A percentile compares a stretch with the other conserved stretches of the same genome.
Conservation (phyloP, 2,113 vertebrate genomes). For the Aramus guarauna region DNA sequence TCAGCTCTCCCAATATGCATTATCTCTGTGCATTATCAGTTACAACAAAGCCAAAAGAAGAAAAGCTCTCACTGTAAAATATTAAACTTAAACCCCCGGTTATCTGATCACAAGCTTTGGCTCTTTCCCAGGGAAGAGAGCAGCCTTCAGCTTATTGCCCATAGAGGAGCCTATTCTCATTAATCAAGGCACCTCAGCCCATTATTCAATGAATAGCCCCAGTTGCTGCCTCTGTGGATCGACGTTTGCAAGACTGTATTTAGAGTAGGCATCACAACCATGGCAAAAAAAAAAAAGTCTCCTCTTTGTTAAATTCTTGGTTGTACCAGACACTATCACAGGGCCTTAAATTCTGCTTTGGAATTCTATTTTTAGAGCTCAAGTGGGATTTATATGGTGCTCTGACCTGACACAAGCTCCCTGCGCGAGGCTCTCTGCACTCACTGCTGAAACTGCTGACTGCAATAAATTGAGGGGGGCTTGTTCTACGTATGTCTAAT, state of each 20-base stretch:
- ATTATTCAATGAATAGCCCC: neutral
- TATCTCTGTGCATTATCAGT: conserved; percentile 30
- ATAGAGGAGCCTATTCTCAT: neutral
- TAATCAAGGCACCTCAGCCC: neutral
- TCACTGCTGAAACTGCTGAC: neutral
- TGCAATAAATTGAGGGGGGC: neutral
- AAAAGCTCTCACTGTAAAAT: conserved; percentile 37
- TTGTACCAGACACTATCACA: neutral
- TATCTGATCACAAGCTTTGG: conserved; percentile 12
- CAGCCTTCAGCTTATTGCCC: conserved; percentile 2
- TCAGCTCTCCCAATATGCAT: conserved; percentile 27
- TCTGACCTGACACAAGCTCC: neutral
- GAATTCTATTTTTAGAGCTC: conserved; percentile 36
- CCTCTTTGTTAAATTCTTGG: neutral
- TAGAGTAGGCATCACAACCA: neutral
- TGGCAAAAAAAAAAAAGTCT: conserved; percentile 28
- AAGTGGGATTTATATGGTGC: conserved; percentile 22
- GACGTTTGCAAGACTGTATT: neutral
- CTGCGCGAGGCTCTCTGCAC: neutral
- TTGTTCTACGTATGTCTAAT: neutral
- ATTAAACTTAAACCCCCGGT: conserved; percentile 22
- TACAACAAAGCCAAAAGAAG: conserved; percentile 20
- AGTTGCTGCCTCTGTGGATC: neutral
- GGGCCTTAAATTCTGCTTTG: conserved; percentile 12
- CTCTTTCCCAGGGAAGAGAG: conserved; percentile 18